Conservation (phyloP, 2,888 invertebrate species). For the Rhamnusium bicolor region DNA sequence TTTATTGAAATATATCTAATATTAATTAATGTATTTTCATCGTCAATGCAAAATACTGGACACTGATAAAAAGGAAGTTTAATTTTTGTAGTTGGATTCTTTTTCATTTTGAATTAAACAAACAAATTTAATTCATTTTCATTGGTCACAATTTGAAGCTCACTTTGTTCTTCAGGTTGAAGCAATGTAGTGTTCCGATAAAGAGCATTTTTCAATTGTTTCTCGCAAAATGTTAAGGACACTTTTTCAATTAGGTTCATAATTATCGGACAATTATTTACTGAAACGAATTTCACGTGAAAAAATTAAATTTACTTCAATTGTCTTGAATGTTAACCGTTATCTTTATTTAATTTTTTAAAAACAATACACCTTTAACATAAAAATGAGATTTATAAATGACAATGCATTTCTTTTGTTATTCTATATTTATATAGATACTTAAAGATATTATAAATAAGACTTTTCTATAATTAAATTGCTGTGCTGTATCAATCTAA, state of each 20-base stretch:
- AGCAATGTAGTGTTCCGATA: not conserved
- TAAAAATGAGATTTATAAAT: not conserved
- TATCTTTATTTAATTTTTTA: not conserved
- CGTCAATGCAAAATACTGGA: not conserved
- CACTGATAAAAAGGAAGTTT: not conserved
- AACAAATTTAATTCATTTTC: conserved; percentile 9
- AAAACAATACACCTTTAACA: not conserved
- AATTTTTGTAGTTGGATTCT: not conserved
- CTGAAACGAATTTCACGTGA: not conserved
- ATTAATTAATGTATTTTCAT: not conserved
- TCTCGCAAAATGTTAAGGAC: not conserved
- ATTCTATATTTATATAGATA: not conserved
- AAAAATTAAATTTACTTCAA: not conserved
- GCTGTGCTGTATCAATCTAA: too few relatives aligned
- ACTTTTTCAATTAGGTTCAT: not conserved
- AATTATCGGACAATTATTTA: not conserved
- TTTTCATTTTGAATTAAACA: not conserved
- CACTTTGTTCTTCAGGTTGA: not conserved
- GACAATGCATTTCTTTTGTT: not conserved
- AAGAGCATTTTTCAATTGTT: not conserved
- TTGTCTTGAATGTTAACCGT: not conserved
- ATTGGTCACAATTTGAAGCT: not conserved
- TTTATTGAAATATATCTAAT: not conserved
- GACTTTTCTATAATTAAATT: too few relatives aligned
- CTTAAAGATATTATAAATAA: too few relatives aligned